These are phyloP conservation scores for Enteromius mattozi DNA, from an alignment of 2,797 vertebrate species.

Conservation along the genomic window DNA sequence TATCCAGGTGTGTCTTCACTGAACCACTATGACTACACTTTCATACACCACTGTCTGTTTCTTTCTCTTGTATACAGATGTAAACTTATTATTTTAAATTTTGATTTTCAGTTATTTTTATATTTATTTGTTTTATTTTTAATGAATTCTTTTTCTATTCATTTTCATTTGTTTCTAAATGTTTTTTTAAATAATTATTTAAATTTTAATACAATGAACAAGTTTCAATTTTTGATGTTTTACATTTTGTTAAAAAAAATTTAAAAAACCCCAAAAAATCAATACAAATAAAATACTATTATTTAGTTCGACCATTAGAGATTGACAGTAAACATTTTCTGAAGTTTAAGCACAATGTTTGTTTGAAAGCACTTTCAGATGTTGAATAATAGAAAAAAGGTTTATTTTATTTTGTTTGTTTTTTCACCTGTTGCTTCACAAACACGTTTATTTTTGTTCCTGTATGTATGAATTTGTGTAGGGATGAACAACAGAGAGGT, in stretches of 20 bases:
- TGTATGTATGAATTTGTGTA: conserved; percentile 59
- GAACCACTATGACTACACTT: neutral
- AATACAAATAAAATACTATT: neutral
- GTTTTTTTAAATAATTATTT: neutral
- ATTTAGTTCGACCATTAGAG: neutral
- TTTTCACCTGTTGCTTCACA: neutral
- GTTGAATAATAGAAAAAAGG: neutral
- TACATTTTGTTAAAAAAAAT: neutral
- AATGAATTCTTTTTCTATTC: too few relatives aligned
- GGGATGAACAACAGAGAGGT: conserved; percentile 99
- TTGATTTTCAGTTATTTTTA: too few relatives aligned
- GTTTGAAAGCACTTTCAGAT: neutral
- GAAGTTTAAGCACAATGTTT: neutral
- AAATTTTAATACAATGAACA: neutral
- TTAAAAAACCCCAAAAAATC: neutral
- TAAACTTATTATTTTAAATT: neutral
- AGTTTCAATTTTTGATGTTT: neutral
- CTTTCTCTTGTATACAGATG: neutral
- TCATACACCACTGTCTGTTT: neutral
- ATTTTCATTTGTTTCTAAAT: neutral
- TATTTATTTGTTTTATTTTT: too few relatives aligned
- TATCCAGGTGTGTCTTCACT: conserved; percentile 70
- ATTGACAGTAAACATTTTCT: neutral
- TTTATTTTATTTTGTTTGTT: neutral
- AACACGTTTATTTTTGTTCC: neutral